Percentiles rank a stretch among this genome's conserved stretches.
phyloP scores from a whole-genome alignment of 2,888 invertebrate genomes.

The Adelphocoris suturalis region DNA sequence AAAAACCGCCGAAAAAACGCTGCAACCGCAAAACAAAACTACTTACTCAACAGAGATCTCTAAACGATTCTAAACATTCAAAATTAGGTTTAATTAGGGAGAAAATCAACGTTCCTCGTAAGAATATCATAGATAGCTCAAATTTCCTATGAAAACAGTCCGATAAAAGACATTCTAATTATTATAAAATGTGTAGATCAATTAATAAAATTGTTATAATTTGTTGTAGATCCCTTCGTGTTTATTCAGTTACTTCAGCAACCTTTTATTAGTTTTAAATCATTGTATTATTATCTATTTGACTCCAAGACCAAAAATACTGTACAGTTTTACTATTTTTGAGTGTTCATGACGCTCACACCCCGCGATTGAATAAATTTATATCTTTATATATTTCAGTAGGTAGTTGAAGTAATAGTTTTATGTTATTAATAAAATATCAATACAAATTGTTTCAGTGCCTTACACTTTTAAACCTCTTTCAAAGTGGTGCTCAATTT shows the following conservation, averaged over 20 bases:
- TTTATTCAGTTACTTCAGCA: not conserved
- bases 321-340: not conserved
- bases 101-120: not conserved
- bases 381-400: constrained; percentile 8
- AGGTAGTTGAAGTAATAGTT: not conserved
- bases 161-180: constrained; percentile 3
- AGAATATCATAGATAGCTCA: constrained; percentile 1
- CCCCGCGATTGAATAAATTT: not conserved
- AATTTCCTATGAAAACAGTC: not conserved
- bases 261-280: not conserved
- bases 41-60: constrained; percentile 60
- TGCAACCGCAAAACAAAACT: constrained; percentile 76
- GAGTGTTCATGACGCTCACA: not conserved
- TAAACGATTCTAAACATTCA: not conserved
- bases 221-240: not conserved
- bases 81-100: not conserved
- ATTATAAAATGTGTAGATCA: not conserved
- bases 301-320: not conserved
- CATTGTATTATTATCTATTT: not conserved
- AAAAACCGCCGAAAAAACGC: constrained; percentile 77
- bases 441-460: not conserved
- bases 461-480: too few species aligned
- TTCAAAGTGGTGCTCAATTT: too few species aligned
- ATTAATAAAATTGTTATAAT: not conserved
- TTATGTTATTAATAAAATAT: not conserved